Conservation (phyloP, 2,113 vertebrate genomes). For the Rhegmatorhina hoffmannsi region DNA sequence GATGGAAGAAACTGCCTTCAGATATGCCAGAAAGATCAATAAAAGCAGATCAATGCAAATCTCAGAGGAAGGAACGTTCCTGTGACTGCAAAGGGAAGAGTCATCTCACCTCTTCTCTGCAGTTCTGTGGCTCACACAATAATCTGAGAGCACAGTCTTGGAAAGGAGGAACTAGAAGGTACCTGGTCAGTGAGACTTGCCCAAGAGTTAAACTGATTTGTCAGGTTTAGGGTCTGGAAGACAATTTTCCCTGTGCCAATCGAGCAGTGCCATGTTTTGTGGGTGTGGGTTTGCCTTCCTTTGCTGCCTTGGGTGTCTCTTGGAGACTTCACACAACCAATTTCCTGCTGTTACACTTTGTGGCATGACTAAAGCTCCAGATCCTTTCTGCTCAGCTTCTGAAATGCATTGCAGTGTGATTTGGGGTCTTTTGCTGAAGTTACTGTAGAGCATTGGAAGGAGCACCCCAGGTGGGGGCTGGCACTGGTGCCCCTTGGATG, state of each 20-base stretch:
- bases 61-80: neutral
- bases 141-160: neutral
- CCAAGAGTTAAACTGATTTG: neutral
- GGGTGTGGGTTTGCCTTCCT: neutral
- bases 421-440: neutral
- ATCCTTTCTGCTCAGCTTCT: neutral
- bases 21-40: neutral
- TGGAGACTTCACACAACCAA: neutral
- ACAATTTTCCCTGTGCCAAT: rapidly evolving
- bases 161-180: neutral
- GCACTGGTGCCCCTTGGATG: neutral
- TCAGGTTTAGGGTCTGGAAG: neutral
- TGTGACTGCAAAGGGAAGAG: neutral
- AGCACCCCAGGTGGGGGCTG: neutral
- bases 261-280: neutral
- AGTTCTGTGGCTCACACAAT: neutral
- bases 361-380: neutral
- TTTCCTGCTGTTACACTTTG: neutral
- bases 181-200: neutral
- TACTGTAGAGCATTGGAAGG: rapidly evolving
- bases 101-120: neutral
- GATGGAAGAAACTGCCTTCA: neutral
- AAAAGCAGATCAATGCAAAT: constrained; percentile 13
- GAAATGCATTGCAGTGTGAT: neutral
- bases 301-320: neutral